These are phyloP conservation scores for Cyprinodon diabolis DNA, from an alignment of 2,797 vertebrate species.

Conservation along the genomic window DNA sequence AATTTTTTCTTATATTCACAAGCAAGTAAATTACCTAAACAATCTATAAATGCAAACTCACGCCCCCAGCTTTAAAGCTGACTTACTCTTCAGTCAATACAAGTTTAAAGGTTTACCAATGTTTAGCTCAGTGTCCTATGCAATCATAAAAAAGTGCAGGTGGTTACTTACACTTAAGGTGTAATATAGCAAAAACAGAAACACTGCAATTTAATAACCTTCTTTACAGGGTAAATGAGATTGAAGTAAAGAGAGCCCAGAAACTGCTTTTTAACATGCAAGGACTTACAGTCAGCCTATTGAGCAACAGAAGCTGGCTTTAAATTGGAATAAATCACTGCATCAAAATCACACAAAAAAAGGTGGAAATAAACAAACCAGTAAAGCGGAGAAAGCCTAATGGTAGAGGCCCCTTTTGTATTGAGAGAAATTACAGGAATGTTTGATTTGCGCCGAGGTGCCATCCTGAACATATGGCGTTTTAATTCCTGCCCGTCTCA, in stretches of 20 bases:
- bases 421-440: slow-evolving; percentile 82
- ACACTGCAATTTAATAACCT: neutral
- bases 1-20: no score
- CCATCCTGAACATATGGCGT: slow-evolving; percentile 84
- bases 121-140: neutral
- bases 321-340: slow-evolving; percentile 61
- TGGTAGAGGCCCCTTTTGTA: slow-evolving; percentile 75
- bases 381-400: slow-evolving; percentile 71
- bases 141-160: neutral
- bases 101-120: neutral
- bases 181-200: neutral
- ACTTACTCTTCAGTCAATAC: no score
- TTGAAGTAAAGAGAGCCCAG: neutral
- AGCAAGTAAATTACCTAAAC: no score
- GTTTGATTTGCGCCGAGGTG: slow-evolving; percentile 79
- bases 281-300: slow-evolving; percentile 44
- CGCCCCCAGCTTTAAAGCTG: no score
- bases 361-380: slow-evolving; percentile 73
- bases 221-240: neutral
- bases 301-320: slow-evolving; percentile 46
- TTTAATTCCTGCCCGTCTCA: slow-evolving; percentile 87
- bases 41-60: no score
- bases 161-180: neutral
- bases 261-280: neutral
- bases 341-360: slow-evolving; percentile 60